These are phyloP conservation scores for Apostichopus leukothele DNA, from an alignment of 53 echinoderm and acorn worm species.

Conservation along the genomic window DNA sequence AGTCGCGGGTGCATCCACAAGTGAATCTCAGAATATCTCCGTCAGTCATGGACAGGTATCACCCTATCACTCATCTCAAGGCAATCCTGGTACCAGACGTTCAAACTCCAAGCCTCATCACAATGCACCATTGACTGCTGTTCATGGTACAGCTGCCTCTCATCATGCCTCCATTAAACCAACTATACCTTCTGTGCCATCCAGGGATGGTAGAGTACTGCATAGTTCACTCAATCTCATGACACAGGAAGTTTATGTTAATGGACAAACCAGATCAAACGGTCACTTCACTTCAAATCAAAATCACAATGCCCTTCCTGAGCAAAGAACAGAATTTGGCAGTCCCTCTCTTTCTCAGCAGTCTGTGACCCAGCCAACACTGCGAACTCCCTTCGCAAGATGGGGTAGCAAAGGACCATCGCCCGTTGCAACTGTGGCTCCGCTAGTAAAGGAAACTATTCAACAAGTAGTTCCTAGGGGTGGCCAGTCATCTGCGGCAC, in stretches of 20 bases:
- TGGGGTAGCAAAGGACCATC: constrained; percentile 73
- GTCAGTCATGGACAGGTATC: neutral
- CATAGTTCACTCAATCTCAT: neutral
- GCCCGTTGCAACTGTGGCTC: constrained; percentile 85
- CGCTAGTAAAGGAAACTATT: constrained; percentile 62
- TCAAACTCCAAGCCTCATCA: neutral
- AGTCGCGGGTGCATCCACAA: neutral
- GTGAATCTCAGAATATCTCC: neutral
- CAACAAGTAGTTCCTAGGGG: neutral
- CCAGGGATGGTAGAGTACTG: neutral
- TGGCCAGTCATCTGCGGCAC: neutral
- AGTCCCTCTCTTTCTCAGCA: constrained; percentile 16
- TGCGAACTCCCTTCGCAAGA: constrained; percentile 21
- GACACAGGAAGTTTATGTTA: neutral
- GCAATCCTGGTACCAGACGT: neutral
- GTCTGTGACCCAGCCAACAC: neutral
- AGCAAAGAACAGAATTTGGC: neutral
- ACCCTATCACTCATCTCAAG: neutral
- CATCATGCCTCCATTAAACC: neutral
- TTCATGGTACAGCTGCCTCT: neutral
- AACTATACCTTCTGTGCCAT: neutral
- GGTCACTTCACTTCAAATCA: neutral
- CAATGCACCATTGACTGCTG: neutral
- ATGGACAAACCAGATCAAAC: too few species aligned
- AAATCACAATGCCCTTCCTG: neutral